Conservation (phyloP, 2,888 invertebrate genomes). For the Dasysyrphus tricinctus region DNA sequence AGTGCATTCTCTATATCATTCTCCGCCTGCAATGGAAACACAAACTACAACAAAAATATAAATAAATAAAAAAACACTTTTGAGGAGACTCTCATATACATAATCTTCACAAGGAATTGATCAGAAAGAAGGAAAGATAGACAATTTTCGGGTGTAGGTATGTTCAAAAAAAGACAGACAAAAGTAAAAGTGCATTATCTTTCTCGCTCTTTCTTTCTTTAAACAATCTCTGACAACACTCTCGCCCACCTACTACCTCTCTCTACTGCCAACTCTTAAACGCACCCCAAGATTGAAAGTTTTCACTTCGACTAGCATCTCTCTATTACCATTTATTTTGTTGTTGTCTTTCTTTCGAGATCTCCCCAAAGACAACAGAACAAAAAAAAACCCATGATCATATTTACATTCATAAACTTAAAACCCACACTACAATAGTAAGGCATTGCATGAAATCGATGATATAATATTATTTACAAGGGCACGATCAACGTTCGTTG, state of each 20-base stretch:
- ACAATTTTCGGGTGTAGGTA: slow-evolving; percentile 47
- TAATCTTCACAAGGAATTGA: background rate
- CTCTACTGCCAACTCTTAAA: slow-evolving; percentile 24
- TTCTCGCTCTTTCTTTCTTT: slow-evolving; percentile 48
- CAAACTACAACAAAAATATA: slow-evolving; percentile 5
- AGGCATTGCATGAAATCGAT: slow-evolving; percentile 72
- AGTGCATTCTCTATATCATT: slow-evolving; percentile 19
- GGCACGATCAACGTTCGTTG: slow-evolving; percentile 76
- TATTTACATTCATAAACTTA: slow-evolving; percentile 13
- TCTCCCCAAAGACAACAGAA: slow-evolving; percentile 22
- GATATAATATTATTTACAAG: slow-evolving; percentile 75
- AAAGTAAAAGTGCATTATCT: slow-evolving; percentile 67
- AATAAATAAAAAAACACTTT: slow-evolving; percentile 29
- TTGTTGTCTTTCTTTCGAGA: slow-evolving; percentile 19
- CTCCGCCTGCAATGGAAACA: slow-evolving; percentile 5
- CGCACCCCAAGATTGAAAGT: slow-evolving; percentile 71
- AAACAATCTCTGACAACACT: slow-evolving; percentile 60
- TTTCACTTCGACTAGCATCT: slow-evolving; percentile 57
- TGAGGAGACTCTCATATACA: background rate
- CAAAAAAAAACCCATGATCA: background rate
- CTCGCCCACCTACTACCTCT: slow-evolving; percentile 60
- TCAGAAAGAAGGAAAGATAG: slow-evolving; percentile 7
- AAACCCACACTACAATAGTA: slow-evolving; percentile 13
- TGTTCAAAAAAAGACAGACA: slow-evolving; percentile 40
- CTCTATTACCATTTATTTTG: slow-evolving; percentile 23